Base-by-base conservation (phyloP, 1,140 invertebrate genomes). In the Berghia stephanieae region DNA sequence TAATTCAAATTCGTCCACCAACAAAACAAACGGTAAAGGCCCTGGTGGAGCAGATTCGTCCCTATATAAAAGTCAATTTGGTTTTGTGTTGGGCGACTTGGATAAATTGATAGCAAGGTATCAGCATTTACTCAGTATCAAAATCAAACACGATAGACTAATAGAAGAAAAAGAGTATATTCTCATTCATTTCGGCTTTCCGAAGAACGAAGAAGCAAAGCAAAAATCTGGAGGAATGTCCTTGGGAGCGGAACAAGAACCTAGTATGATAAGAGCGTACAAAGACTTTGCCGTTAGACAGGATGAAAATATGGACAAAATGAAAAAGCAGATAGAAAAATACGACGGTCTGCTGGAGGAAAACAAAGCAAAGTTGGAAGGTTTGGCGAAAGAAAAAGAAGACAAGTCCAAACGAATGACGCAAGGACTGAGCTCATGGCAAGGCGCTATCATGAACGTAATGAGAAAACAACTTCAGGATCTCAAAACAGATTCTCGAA, bases 401-500 rank as follows among this genome's bases (percentile, higher is more conserved):
- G 78, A 79, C 4, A 40, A 76, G n/a, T 57, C 71, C 4, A 49
- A 31, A 6, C 72, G 74, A 55, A 71, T 77, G 8, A 72, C 79
- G 16, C 63, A 76, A 34, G 80, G 80, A 13, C 69, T 79, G 4
- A 70, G 42, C 60, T 77, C 80, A 0, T 83, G 82, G 82, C 82
- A 83, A 70, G 63, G 75, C 6, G 82, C 82, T 44, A 81, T 83
- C 31, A 79, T 83, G 80, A 79, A 79, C 69, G 82, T 83, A 34
- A 81, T 83, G 82, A 74, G 82, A 63, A 80, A 79, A 13, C 82
- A 83, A 44, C 68, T 83, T 1, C 80, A 83, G 66, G 82, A 83
- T 77, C 21, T 79, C 3, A 81, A 83, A 52, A 55, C 44, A 1
- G 70, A 78, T 49, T 57, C 55, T 13, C 27, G 80, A 24, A 78